Conservation (phyloP, 2,797 vertebrate species). For the Hylomyscus alleni region DNA sequence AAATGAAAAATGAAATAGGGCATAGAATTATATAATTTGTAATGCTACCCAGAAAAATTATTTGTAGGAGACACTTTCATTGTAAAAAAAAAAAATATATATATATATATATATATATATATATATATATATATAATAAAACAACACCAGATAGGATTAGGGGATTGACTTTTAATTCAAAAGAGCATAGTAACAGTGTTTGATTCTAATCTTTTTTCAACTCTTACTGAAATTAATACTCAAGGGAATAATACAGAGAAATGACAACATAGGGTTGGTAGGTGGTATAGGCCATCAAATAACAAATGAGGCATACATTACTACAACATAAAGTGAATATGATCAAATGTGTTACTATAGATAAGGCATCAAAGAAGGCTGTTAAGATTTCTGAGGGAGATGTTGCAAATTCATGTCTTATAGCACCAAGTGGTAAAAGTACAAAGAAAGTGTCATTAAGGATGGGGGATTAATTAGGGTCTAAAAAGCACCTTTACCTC, state of each 20-base stretch:
- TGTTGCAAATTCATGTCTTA: not conserved
- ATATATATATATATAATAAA: no score
- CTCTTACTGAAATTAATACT: not conserved
- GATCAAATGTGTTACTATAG: not conserved
- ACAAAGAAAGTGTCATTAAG: not conserved
- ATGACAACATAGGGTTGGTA: accelerated
- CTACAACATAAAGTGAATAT: not conserved
- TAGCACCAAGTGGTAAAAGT: not conserved
- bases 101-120: no score
- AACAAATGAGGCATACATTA: not conserved
- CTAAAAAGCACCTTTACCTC: not conserved
- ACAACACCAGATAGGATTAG: not conserved
- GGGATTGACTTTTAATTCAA: not conserved
- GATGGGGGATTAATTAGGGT: not conserved
- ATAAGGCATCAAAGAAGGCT: not conserved
- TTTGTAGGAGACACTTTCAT: not conserved
- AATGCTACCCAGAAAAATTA: not conserved
- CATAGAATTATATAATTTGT: not conserved
- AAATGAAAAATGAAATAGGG: not conserved
- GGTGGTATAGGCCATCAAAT: not conserved
- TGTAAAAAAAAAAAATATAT: not conserved
- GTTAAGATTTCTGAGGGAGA: no score
- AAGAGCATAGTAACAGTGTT: not conserved
- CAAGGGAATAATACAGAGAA: not conserved
- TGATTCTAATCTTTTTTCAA: not conserved